Evolutionary conservation across 2,888 invertebrate genomes (phyloP).

Genomic region (Pegoplata infirma): DNA sequence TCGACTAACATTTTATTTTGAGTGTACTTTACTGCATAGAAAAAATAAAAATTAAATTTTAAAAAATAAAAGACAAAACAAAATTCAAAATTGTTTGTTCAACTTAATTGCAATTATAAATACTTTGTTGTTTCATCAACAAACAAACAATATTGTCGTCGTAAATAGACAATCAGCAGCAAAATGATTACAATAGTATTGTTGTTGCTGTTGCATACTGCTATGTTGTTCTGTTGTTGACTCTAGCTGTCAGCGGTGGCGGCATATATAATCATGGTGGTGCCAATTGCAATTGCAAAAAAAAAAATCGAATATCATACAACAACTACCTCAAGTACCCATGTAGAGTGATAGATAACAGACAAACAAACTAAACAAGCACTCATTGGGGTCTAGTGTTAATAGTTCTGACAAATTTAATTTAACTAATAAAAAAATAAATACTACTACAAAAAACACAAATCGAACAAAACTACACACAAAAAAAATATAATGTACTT

Average conservation of each 20-base stretch:
- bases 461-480: constrained; percentile 3
- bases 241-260: constrained; percentile 15
- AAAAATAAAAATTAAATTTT: background rate
- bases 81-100: constrained; percentile 52
- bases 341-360: constrained; percentile 33
- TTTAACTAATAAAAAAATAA: constrained; percentile 50
- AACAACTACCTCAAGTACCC: constrained; percentile 35
- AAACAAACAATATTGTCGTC: constrained; percentile 11
- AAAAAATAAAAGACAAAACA: constrained; percentile 20
- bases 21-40: constrained; percentile 2
- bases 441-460: constrained; percentile 11
- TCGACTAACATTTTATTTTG: constrained; percentile 2
- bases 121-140: constrained; percentile 30
- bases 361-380: constrained; percentile 17
- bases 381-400: constrained; percentile 7
- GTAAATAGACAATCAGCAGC: constrained; percentile 26
- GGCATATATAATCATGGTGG: constrained; percentile 35
- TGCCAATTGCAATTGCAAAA: constrained; percentile 47
- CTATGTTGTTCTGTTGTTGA: too few species aligned
- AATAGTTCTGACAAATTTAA: constrained; percentile 53
- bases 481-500: constrained; percentile 64
- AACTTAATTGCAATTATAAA: constrained; percentile 57
- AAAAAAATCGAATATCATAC: constrained; percentile 43
- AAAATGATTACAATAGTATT: constrained; percentile 29
- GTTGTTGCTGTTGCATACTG: constrained; percentile 24